Evolutionary conservation across 1,140 invertebrate genomes (phyloP).

Genomic region (Schlechtendalia chinensis): DNA sequence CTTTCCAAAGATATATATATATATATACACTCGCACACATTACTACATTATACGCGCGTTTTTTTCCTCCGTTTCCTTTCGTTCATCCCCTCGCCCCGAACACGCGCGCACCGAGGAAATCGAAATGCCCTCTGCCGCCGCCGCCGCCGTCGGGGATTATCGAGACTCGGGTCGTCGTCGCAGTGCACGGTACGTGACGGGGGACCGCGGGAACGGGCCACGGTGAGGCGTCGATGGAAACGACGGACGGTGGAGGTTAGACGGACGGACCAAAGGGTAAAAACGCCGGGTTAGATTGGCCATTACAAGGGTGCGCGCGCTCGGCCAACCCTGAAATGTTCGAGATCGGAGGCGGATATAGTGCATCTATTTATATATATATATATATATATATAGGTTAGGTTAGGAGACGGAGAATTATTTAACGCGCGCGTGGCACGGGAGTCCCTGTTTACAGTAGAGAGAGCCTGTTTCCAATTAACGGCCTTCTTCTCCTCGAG

Average conservation of each 20-base stretch:
- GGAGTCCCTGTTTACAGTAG: constrained; percentile 30
- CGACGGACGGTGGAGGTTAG: neutral
- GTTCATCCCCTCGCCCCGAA: neutral
- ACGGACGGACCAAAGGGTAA: constrained; percentile 19
- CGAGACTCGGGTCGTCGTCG: neutral
- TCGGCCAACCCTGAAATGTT: constrained; percentile 44
- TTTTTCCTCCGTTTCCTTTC: neutral
- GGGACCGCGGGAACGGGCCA: no score
- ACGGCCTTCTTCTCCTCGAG: neutral
- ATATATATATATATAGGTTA: neutral
- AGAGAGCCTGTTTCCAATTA: constrained; percentile 40
- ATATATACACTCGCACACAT: neutral
- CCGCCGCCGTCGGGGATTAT: constrained; percentile 19
- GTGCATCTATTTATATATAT: no score
- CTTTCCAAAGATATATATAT: neutral
- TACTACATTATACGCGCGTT: no score
- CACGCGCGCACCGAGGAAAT: neutral
- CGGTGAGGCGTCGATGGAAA: no score
- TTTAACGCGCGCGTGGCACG: constrained; percentile 16
- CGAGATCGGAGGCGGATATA: constrained; percentile 7
- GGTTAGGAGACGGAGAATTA: neutral
- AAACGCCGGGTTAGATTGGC: constrained; percentile 40
- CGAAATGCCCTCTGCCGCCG: constrained; percentile 26
- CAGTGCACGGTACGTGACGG: no score
- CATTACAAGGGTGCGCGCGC: constrained; percentile 39